phyloP scores from a whole-genome alignment of 1,140 invertebrate species.

The Drosophila kikkawai region DNA sequence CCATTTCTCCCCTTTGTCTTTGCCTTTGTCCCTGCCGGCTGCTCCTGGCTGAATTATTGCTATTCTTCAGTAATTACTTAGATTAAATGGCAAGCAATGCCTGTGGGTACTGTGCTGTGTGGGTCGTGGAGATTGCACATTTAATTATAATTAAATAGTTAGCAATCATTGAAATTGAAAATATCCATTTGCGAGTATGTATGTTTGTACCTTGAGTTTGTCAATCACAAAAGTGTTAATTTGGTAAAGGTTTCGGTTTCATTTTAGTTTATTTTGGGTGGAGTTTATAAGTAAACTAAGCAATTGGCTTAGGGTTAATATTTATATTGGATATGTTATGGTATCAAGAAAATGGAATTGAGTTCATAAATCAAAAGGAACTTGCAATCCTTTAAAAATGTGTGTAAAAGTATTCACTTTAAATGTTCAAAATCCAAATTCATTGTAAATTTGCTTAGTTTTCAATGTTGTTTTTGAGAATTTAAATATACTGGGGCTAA shows the following conservation, averaged over 20 bases:
- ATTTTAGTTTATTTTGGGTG: neutral
- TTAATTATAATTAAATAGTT: conserved; percentile 52
- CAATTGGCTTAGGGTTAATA: neutral
- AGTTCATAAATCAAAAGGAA: neutral
- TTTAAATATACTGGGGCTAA: neutral
- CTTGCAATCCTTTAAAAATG: neutral
- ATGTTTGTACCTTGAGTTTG: neutral
- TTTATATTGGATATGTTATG: no score
- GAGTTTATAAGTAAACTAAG: neutral
- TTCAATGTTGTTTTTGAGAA: neutral
- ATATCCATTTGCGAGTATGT: neutral
- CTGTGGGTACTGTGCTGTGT: neutral
- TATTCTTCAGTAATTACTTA: conserved; percentile 66
- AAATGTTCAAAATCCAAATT: neutral
- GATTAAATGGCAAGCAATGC: conserved; percentile 58
- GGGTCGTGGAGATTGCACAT: conserved; percentile 28
- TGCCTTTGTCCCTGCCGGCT: conserved; percentile 1
- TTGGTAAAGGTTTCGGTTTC: neutral
- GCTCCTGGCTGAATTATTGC: conserved; percentile 19
- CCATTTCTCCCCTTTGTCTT: conserved; percentile 6
- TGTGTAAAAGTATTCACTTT: neutral
- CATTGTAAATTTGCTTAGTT: no score
- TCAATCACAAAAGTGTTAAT: neutral
- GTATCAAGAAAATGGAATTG: neutral
- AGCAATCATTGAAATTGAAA: conserved; percentile 13